Base-by-base conservation (phyloP, 2,888 invertebrate genomes). In the Toxonevra muliebris region DNA sequence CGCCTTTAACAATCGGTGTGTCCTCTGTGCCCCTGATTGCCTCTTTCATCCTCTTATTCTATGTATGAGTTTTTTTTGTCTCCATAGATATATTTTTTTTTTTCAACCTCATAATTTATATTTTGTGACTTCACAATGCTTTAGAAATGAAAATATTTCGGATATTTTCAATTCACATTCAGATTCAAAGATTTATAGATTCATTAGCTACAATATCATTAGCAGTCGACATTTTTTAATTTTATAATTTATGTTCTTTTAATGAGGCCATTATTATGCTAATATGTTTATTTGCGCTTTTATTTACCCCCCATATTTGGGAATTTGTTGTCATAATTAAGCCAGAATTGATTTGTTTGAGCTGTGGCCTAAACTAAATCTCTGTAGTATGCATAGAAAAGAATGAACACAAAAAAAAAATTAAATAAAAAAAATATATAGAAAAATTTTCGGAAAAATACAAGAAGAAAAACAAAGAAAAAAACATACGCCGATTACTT, bases 281-380 rank as follows among this genome's bases (percentile, higher is more conserved):
- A 48, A 48, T 48, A 11, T 48, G 10, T 10, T 48, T 10, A 48
- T 48, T 48, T 48, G 48, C 48, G 48, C 48, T 48, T 15, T 13
- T 48, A 48, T 48, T 15, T 15, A 13, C 13, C 13, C 48, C 42
- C 43, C 61, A 55, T 43, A 40, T 73, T 30, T 30, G 30, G 30
- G 73, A 72, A 74, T 75, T 77, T 77, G 79, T 77, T 77, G 77
- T 79, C 77, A 77, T 77, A 77, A 77, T 77, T 77, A 79, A 77
- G 79, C 75, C 74, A 74, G 77, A 77, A 77, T 77, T 77, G 77
- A 77, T 77, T 77, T 77, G 77, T 78, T 76, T 48, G 8, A 5
- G 15, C 48, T 48, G 48, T 48, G 13, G 48, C 5, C 48, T 13
- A 48, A 48, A 48, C 48, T 15, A 30, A 54, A 62, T 62, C 42